Evolutionary conservation across 2,797 vertebrate genomes (phyloP), one percentile per base, ranked within the genome.

Genomic region (Gymnopithys bicolor): DNA sequence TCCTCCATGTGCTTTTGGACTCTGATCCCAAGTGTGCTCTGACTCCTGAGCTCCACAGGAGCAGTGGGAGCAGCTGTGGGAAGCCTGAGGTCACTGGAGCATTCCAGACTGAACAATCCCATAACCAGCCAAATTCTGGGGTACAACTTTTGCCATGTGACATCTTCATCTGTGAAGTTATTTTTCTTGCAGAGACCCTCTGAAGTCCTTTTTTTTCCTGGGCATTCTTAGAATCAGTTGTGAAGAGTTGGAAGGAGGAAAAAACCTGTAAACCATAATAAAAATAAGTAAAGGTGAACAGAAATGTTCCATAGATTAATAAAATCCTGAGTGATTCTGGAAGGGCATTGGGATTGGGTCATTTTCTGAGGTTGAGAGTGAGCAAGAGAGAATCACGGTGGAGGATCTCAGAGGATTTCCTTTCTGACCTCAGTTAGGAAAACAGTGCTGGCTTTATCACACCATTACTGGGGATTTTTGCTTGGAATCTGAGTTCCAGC

Each of bases 41-140:
- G 37, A 10, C 21, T 55, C 13, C 10, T 11, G 18, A 9, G 23
- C n/a, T 46, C 23, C 25, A 1, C 5, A 3, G 10, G 28, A 43
- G 51, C 6, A 1, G 3, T 1, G 33, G 3, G 1, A 23, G 53
- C 41, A 60, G 62, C 85, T 37, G 37, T 4, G 80, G 52, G 9
- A 18, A 5, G 19, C 6, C 32, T 17, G 28, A 2, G 33, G 0
- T 23, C 60, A 7, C 45, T 59, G 5, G 33, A n/a, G 35, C 9
- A 7, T 63, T 53, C 32, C 19, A 41, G 37, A 15, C 19, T 18
- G 59, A 19, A 3, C 30, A 19, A 33, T 0, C 43, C 55, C 10
- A 33, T 19, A 12, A 5, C 21, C 8, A 5, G 18, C 21, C 9
- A 10, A 1, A 39, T 32, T 15, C 32, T 82, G 49, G 6, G 4